Evolutionary conservation across 2,888 invertebrate species (phyloP).

Genomic region (Colletes collaris): DNA sequence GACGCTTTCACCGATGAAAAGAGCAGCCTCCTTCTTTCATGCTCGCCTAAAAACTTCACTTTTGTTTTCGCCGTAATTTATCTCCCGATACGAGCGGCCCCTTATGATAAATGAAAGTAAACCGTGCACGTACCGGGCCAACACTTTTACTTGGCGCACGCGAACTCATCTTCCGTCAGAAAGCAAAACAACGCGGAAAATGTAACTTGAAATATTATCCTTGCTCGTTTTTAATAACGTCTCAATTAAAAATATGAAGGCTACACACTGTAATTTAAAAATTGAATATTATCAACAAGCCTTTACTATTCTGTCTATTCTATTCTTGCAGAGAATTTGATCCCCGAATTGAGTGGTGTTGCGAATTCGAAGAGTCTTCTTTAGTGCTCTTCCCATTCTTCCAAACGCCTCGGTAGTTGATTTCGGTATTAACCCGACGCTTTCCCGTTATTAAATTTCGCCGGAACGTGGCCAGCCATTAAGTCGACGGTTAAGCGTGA

Average conservation of each 20-base stretch:
- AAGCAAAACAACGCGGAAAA: background rate
- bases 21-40: conserved; percentile 1
- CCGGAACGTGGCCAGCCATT: background rate
- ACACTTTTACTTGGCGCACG: background rate
- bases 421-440: no score
- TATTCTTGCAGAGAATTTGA: no score
- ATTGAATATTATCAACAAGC: no score
- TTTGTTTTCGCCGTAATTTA: conserved; percentile 44
- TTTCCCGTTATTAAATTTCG: conserved; percentile 6
- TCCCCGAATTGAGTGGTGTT: no score
- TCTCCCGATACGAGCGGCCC: conserved; percentile 21
- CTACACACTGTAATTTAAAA: no score
- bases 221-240: no score
- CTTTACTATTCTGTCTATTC: no score
- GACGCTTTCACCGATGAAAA: conserved; percentile 39
- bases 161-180: background rate
- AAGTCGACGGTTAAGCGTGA: background rate
- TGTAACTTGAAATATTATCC: background rate
- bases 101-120: conserved; percentile 33
- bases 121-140: conserved; percentile 8
- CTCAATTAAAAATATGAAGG: no score
- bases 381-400: no score
- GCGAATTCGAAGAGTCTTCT: no score
- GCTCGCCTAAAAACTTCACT: background rate
- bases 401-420: no score